phyloP scores from a whole-genome alignment of 2,888 invertebrate genomes.

The Danaus chrysippus region DNA sequence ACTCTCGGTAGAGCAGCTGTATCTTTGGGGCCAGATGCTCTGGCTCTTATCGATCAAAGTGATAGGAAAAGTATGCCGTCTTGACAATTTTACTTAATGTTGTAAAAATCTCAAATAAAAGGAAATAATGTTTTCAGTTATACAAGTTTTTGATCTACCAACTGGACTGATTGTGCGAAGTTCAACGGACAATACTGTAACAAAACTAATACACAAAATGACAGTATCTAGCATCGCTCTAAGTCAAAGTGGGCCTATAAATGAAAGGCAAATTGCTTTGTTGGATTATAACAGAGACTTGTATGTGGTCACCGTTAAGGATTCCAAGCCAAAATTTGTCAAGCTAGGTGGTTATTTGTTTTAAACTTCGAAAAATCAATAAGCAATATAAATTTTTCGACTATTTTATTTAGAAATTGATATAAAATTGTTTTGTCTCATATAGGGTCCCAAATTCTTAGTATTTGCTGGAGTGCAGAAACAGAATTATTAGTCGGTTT shows the following conservation, averaged over 20 bases:
- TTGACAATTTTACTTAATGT: background rate
- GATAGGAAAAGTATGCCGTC: conserved; percentile 85
- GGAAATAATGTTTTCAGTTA: conserved; percentile 50
- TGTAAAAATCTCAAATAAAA: background rate
- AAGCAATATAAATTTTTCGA: no score
- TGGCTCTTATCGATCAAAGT: conserved; percentile 90
- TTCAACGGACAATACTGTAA: conserved; percentile 84
- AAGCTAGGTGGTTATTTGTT: conserved; percentile 81
- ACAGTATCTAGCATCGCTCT: conserved; percentile 90
- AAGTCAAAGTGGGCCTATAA: conserved; percentile 89
- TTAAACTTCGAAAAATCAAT: background rate
- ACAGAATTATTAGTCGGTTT: conserved; percentile 68
- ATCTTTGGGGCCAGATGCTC: conserved; percentile 90
- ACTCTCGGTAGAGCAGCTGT: conserved; percentile 86
- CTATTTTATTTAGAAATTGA: no score
- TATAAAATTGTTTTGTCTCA: background rate
- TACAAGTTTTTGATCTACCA: conserved; percentile 92
- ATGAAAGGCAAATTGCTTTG: conserved; percentile 90
- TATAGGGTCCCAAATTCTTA: conserved; percentile 67
- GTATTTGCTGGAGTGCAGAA: conserved; percentile 69
- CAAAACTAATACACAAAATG: conserved; percentile 86
- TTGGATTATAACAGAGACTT: conserved; percentile 94
- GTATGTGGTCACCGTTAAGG: conserved; percentile 87
- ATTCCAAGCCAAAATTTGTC: conserved; percentile 81
- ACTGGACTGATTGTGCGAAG: conserved; percentile 82